A percentile compares a stretch with the other conserved stretches of the same genome.
phyloP scores from a whole-genome alignment of 2,113 vertebrate species.

The Puffinus mauretanicus region DNA sequence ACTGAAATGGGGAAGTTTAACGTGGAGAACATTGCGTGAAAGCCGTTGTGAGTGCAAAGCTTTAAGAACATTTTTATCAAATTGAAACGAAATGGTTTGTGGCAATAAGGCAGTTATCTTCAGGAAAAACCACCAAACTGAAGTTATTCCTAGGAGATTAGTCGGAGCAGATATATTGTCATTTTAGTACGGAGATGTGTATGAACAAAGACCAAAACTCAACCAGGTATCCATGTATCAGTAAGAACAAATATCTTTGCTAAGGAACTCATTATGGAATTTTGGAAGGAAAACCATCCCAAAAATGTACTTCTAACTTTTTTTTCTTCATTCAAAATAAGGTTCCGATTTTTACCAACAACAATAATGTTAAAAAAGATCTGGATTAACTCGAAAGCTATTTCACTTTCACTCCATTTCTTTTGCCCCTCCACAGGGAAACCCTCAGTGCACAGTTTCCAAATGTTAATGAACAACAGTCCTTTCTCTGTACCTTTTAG shows the following conservation, averaged over 20 bases:
- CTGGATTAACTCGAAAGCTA: slow-evolving; percentile 52
- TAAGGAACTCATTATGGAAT: background rate
- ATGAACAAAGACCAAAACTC: background rate
- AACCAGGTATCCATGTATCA: background rate
- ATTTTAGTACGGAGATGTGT: background rate
- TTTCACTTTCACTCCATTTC: slow-evolving; percentile 68
- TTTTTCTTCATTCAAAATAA: background rate
- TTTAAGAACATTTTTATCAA: background rate
- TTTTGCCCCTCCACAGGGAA: slow-evolving; percentile 58
- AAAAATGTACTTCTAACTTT: background rate
- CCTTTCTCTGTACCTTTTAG: slow-evolving; percentile 46
- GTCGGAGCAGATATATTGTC: background rate
- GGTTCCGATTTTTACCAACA: slow-evolving; percentile 17
- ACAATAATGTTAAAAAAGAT: background rate
- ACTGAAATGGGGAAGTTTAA: background rate
- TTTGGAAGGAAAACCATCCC: background rate
- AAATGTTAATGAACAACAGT: slow-evolving; percentile 68
- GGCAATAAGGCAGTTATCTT: background rate
- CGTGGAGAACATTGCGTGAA: background rate
- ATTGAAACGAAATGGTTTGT: background rate
- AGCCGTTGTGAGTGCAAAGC: background rate
- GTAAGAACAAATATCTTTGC: background rate
- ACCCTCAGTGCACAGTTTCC: slow-evolving; percentile 41
- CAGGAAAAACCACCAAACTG: background rate
- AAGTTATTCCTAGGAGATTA: background rate